Percentiles rank a stretch among this genome's conserved stretches.
These are phyloP conservation scores for Ips nitidus DNA, from an alignment of 1,140 invertebrate species.

Conservation along the genomic window DNA sequence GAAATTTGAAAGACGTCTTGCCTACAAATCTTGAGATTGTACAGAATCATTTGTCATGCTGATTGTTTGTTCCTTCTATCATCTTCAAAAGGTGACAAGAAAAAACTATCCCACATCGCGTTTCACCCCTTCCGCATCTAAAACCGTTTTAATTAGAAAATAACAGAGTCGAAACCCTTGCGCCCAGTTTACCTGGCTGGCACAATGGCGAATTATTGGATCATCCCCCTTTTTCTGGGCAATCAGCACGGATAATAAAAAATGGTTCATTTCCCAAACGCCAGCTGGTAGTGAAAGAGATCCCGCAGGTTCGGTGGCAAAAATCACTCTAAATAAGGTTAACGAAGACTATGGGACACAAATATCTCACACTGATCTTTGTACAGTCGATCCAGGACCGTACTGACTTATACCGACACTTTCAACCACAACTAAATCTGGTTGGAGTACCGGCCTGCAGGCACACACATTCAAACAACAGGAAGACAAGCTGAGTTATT, in stretches of 20 bases:
- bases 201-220: conserved; percentile 35
- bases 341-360: conserved; percentile 18
- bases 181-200: conserved; percentile 25
- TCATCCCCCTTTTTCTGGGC: conserved; percentile 35
- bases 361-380: conserved; percentile 26
- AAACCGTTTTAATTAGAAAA: conserved; percentile 35
- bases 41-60: too few species aligned
- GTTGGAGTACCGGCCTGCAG: too few species aligned
- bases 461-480: neutral
- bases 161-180: conserved; percentile 32
- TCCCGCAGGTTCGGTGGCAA: conserved; percentile 31
- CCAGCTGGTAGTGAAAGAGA: conserved; percentile 10
- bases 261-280: conserved; percentile 30
- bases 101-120: too few species aligned
- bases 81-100: too few species aligned
- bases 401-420: neutral
- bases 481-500: conserved; percentile 20
- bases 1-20: too few species aligned
- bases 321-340: conserved; percentile 36
- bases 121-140: neutral
- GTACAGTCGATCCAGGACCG: conserved; percentile 12
- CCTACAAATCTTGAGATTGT: too few species aligned
- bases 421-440: too few species aligned
- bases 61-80: too few species aligned
- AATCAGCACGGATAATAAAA: conserved; percentile 31